phyloP scores from a whole-genome alignment of 2,888 invertebrate genomes.

The Orthosia gothica region DNA sequence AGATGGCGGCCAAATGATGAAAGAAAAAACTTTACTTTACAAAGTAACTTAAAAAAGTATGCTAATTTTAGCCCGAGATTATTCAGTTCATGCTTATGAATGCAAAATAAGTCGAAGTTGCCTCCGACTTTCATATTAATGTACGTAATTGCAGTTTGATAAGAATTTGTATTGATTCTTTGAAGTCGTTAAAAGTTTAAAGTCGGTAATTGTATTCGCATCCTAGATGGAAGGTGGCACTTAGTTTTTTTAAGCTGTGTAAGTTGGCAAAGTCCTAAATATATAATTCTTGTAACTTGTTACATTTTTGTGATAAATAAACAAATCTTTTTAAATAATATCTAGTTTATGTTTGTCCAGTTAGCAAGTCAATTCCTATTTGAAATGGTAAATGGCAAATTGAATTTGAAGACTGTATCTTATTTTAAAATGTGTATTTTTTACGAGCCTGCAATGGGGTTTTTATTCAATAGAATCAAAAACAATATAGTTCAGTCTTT shows the following conservation, averaged over 20 bases:
- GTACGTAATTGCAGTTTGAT: slow-evolving; percentile 61
- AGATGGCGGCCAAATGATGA: slow-evolving; percentile 5
- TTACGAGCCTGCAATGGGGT: no score
- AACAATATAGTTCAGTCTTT: neutral
- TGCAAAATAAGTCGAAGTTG: slow-evolving; percentile 39
- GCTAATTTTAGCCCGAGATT: slow-evolving; percentile 39
- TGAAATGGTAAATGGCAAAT: neutral
- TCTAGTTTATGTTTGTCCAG: neutral
- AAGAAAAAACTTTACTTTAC: slow-evolving; percentile 14
- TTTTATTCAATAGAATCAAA: no score
- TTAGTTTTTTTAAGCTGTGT: slow-evolving; percentile 14
- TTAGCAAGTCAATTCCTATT: no score
- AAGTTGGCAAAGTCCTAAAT: slow-evolving; percentile 16
- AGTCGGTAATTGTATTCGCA: slow-evolving; percentile 32
- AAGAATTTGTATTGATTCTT: slow-evolving; percentile 39
- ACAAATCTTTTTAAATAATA: neutral
- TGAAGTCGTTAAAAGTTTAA: slow-evolving; percentile 47
- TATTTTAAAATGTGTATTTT: no score
- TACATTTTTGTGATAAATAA: neutral
- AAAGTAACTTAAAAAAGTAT: slow-evolving; percentile 42
- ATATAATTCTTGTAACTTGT: neutral
- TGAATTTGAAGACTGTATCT: neutral
- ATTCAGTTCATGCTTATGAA: slow-evolving; percentile 48
- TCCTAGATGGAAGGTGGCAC: neutral
- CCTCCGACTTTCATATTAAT: slow-evolving; percentile 38